phyloP scores from a whole-genome alignment of 2,113 vertebrate genomes.

The Ceratotherium simum region DNA sequence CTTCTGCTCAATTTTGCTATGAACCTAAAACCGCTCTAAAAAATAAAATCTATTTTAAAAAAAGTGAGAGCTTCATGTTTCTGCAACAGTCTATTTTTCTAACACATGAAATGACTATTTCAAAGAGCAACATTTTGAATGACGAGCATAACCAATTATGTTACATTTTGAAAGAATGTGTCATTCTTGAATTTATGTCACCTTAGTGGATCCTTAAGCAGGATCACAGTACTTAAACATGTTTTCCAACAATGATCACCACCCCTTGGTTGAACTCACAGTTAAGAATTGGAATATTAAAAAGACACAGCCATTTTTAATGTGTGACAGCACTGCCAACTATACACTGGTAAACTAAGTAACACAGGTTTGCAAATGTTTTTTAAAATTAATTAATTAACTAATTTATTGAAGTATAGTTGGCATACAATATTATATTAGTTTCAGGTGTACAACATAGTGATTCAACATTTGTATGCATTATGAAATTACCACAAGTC shows the following conservation, averaged over 20 bases:
- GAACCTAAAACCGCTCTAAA: neutral
- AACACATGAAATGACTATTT: constrained; percentile 25
- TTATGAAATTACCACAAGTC: too few relatives aligned
- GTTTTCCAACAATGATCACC: neutral
- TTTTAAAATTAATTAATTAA: too few relatives aligned
- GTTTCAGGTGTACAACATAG: too few relatives aligned
- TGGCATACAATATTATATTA: too few relatives aligned
- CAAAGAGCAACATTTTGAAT: constrained; percentile 12
- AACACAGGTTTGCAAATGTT: neutral
- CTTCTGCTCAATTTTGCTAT: neutral
- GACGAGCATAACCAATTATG: neutral
- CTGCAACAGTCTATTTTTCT: constrained; percentile 18
- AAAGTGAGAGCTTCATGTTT: neutral
- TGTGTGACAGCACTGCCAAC: neutral
- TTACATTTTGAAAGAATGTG: neutral
- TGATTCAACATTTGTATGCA: too few relatives aligned
- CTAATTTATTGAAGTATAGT: too few relatives aligned
- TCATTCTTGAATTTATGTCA: neutral
- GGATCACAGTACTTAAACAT: neutral
- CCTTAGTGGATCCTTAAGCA: neutral
- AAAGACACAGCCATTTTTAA: neutral
- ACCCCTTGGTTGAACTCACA: neutral
- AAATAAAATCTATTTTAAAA: neutral
- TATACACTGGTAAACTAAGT: neutral
- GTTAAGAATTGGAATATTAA: neutral